These are phyloP conservation scores for Poecilus cupreus DNA, from an alignment of 2,888 invertebrate species.

Conservation along the genomic window DNA sequence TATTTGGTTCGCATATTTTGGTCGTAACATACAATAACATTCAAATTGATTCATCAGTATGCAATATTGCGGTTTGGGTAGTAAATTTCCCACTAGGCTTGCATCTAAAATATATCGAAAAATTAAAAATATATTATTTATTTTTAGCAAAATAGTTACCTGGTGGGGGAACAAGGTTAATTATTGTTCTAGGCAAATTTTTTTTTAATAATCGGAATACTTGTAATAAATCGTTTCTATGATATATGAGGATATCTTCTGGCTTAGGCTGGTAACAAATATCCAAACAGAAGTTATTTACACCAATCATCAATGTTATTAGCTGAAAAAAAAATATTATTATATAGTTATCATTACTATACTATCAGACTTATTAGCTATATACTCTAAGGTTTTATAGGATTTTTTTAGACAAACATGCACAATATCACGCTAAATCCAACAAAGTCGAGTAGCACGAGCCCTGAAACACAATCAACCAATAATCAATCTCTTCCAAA, in stretches of 20 bases:
- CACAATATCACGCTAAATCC: too few relatives aligned
- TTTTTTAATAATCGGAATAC: constrained; percentile 75
- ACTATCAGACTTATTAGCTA: too few relatives aligned
- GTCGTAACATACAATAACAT: constrained; percentile 77
- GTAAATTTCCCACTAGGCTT: constrained; percentile 67
- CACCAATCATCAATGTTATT: constrained; percentile 77
- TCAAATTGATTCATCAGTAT: constrained; percentile 71
- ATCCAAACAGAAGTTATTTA: constrained; percentile 78
- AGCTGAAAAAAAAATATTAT: constrained; percentile 73
- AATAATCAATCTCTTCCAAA: too few relatives aligned
- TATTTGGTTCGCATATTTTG: constrained; percentile 66
- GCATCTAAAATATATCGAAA: constrained; percentile 69
- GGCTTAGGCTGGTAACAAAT: constrained; percentile 74
- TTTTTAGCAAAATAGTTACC: constrained; percentile 67
- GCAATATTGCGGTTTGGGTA: constrained; percentile 71
- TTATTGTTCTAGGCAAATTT: constrained; percentile 77
- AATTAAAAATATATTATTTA: not conserved
- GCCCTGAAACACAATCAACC: too few relatives aligned
- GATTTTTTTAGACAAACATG: too few relatives aligned
- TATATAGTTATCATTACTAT: too few relatives aligned
- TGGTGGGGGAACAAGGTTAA: constrained; percentile 76
- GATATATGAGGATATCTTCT: constrained; percentile 71
- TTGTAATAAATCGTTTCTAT: constrained; percentile 73
- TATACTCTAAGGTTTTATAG: too few relatives aligned
- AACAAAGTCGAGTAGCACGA: too few relatives aligned